phyloP scores from a whole-genome alignment of 2,797 vertebrate genomes.

The Peromyscus eremicus region DNA sequence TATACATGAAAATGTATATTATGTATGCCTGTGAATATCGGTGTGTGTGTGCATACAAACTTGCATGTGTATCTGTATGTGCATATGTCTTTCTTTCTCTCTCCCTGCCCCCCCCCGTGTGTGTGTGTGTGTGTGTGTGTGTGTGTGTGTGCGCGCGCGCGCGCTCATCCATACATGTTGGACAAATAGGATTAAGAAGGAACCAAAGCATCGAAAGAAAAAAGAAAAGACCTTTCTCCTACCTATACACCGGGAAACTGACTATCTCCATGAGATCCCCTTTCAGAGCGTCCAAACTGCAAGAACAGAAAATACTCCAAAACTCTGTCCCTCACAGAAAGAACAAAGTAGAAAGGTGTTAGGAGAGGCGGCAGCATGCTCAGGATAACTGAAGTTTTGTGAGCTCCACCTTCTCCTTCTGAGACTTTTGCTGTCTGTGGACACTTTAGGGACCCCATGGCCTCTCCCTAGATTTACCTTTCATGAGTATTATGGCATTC shows the following conservation, averaged over 20 bases:
- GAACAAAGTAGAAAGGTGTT: background rate
- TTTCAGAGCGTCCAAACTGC: background rate
- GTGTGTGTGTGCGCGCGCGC: background rate
- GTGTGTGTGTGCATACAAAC: background rate
- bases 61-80: background rate
- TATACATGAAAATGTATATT: background rate
- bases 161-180: background rate
- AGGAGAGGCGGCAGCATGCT: background rate
- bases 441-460: background rate
- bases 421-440: background rate
- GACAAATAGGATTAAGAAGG: background rate
- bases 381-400: background rate
- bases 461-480: background rate
- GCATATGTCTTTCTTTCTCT: background rate
- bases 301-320: slow-evolving; percentile 9
- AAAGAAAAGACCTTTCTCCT: background rate
- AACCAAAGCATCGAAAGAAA: slow-evolving; percentile 27
- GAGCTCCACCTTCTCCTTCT: background rate
- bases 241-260: background rate
- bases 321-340: background rate
- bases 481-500: background rate
- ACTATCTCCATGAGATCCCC: background rate
- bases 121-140: background rate
- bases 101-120: background rate
- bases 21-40: background rate